Conservation (phyloP, 1,140 invertebrate species). For the Cotesia chilonis region DNA sequence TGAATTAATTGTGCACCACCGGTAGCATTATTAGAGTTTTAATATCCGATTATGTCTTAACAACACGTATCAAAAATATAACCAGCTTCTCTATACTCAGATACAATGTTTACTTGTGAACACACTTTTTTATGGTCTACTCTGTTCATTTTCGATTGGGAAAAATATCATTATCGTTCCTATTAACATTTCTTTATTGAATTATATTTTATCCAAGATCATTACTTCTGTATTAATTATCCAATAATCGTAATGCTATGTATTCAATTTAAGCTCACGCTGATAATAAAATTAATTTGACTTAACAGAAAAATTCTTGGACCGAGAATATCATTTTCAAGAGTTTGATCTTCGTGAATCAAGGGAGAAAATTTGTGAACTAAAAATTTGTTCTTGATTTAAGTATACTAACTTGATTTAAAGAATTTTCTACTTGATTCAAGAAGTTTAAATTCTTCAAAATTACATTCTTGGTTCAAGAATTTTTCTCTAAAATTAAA, state of each 20-base stretch:
- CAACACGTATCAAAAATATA: conserved; percentile 49
- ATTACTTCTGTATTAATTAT: neutral
- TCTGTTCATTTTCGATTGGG: neutral
- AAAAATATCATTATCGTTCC: neutral
- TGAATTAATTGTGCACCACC: conserved; percentile 61
- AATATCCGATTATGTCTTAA: conserved; percentile 64
- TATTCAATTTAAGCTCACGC: too few relatives aligned
- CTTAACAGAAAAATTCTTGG: too few relatives aligned
- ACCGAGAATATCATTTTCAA: too few relatives aligned
- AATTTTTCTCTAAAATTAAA: too few relatives aligned
- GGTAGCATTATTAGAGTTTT: conserved; percentile 58
- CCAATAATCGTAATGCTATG: neutral
- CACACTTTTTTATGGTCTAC: neutral
- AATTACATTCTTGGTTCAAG: too few relatives aligned
- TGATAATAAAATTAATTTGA: too few relatives aligned
- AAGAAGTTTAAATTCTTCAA: too few relatives aligned
- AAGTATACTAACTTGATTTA: too few relatives aligned
- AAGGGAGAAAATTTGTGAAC: too few relatives aligned
- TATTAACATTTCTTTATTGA: conserved; percentile 15
- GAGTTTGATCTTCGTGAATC: too few relatives aligned
- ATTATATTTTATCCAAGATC: neutral
- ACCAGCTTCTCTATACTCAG: conserved; percentile 38
- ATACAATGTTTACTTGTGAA: conserved; percentile 34
- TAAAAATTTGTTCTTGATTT: too few relatives aligned
- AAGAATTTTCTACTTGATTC: too few relatives aligned